Conservation (phyloP, 1,140 invertebrate species). For the Tyrophagus putrescentiae region DNA sequence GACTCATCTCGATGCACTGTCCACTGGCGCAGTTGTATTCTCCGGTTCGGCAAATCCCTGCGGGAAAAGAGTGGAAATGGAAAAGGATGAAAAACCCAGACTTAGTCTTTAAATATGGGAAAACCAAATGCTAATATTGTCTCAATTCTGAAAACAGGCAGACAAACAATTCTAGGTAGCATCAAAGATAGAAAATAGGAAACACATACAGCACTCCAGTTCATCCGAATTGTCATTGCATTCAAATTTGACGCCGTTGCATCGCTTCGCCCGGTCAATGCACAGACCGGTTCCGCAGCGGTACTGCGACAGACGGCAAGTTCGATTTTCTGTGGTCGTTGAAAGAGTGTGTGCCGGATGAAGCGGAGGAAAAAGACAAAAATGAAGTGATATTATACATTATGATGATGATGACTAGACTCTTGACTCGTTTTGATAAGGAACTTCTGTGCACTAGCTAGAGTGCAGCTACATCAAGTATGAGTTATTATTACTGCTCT, state of each 20-base stretch:
- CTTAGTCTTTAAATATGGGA: not conserved
- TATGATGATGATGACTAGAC: no score
- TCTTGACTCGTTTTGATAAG: no score
- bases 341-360: no score
- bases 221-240: slow-evolving; percentile 30
- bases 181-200: not conserved
- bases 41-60: slow-evolving; percentile 35
- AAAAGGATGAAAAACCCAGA: not conserved
- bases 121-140: not conserved
- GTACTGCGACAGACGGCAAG: slow-evolving; percentile 26
- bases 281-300: slow-evolving; percentile 25
- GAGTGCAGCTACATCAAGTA: no score
- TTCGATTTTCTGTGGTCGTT: slow-evolving; percentile 25
- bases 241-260: slow-evolving; percentile 27
- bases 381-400: no score
- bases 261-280: slow-evolving; percentile 27
- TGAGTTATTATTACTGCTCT: no score
- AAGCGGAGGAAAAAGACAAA: no score
- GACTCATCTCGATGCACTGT: slow-evolving; percentile 47
- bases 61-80: not conserved
- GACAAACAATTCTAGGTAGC: not conserved
- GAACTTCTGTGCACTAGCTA: no score
- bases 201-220: slow-evolving; percentile 28
- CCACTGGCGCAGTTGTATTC: slow-evolving; percentile 45
- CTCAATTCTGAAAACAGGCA: not conserved